Conservation (phyloP, 1,140 invertebrate species). For the Conus betulinus region DNA sequence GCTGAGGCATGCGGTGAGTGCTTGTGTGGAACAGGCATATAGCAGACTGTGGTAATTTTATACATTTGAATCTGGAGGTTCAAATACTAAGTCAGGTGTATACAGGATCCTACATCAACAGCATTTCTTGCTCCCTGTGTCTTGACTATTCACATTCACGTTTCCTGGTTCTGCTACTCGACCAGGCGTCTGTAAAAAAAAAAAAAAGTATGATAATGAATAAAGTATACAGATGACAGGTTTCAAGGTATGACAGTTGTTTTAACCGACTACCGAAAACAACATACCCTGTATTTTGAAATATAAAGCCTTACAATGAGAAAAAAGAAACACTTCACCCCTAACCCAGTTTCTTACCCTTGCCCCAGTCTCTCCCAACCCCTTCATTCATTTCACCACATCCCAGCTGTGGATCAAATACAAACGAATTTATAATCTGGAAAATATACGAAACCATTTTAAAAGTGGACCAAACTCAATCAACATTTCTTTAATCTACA, state of each 20-base stretch:
- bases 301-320: too few relatives aligned
- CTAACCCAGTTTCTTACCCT: too few relatives aligned
- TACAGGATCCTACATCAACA: constrained; percentile 49
- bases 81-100: not conserved
- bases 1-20: not conserved
- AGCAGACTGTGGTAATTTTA: not conserved
- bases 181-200: constrained; percentile 63
- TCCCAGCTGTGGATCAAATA: too few relatives aligned
- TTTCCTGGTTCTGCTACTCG: constrained; percentile 59
- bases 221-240: not conserved
- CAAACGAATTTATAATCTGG: too few relatives aligned
- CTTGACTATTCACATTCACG: constrained; percentile 60
- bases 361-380: too few relatives aligned
- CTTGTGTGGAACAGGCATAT: not conserved
- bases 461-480: not conserved
- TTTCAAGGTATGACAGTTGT: not conserved
- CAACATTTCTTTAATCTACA: not conserved
- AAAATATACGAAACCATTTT: too few relatives aligned
- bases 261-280: too few relatives aligned
- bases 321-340: too few relatives aligned
- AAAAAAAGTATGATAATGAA: not conserved
- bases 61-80: not conserved
- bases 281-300: too few relatives aligned
- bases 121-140: constrained; percentile 55
- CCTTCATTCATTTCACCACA: too few relatives aligned